Conservation (phyloP, 2,797 vertebrate genomes). For the Hippoglossus hippoglossus region DNA sequence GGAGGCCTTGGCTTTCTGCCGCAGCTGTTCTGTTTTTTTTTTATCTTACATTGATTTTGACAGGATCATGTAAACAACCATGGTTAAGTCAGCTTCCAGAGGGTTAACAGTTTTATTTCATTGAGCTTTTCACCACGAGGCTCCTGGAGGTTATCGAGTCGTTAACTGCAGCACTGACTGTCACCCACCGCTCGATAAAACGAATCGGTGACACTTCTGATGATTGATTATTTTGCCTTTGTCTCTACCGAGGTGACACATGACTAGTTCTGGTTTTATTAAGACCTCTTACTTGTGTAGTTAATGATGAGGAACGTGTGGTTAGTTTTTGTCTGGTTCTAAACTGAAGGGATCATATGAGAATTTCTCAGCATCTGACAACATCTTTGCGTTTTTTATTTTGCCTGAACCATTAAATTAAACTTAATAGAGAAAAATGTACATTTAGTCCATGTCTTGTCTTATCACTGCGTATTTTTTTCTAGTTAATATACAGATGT, state of each 20-base stretch:
- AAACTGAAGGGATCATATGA: not conserved
- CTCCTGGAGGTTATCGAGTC: not conserved
- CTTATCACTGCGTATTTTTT: not conserved
- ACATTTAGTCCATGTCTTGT: not conserved
- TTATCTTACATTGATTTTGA: too few relatives aligned
- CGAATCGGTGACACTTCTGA: not conserved
- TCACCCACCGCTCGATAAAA: not conserved
- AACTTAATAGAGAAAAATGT: too few relatives aligned
- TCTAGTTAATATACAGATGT: not conserved
- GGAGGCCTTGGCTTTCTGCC: too few relatives aligned
- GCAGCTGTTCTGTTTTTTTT: too few relatives aligned
- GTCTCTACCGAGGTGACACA: not conserved
- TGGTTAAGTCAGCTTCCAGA: too few relatives aligned
- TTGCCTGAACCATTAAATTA: not conserved
- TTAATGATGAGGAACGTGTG: not conserved
- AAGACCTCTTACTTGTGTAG: not conserved
- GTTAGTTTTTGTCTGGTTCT: not conserved
- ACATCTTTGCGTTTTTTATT: too few relatives aligned
- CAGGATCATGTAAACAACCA: too few relatives aligned
- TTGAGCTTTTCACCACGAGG: not conserved
- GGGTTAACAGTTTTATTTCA: not conserved
- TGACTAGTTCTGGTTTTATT: too few relatives aligned
- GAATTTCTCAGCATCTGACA: too few relatives aligned
- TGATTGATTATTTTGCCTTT: conserved; percentile 6
- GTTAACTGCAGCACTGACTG: too few relatives aligned